Conservation (phyloP, 2,113 vertebrate genomes). For the Hymenochirus boettgeri region DNA sequence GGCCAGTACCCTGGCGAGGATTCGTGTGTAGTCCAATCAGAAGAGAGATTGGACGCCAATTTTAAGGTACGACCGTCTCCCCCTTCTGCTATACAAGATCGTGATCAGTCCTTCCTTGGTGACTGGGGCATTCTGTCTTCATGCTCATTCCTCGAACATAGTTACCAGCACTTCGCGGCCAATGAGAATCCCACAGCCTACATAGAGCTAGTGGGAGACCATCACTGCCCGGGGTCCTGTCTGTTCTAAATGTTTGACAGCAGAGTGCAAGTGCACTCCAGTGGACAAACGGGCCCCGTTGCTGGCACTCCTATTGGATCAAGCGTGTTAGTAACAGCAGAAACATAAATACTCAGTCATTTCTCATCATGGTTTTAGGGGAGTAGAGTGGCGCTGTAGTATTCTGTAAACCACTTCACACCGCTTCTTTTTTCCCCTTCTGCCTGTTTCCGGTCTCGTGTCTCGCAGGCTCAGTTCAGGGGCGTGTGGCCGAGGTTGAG, state of each 20-base stretch:
- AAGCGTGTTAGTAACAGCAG: slow-evolving; percentile 14
- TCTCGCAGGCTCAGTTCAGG: background rate
- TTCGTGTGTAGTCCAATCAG: background rate
- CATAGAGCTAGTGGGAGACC: slow-evolving; percentile 15
- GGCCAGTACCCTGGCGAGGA: background rate
- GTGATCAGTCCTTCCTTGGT: background rate
- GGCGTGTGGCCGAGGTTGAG: background rate
- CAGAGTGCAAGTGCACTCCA: background rate
- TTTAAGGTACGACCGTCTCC: background rate
- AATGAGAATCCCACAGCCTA: background rate
- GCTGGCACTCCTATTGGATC: background rate
- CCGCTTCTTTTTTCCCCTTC: background rate
- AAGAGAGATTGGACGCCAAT: background rate
- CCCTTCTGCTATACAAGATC: background rate
- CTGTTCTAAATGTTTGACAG: too few species aligned
- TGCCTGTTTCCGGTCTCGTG: background rate
- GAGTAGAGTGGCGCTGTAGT: background rate
- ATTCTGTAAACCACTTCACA: background rate
- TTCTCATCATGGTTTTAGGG: background rate
- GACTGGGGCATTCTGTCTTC: background rate
- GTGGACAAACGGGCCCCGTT: background rate
- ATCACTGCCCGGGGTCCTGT: slow-evolving; percentile 9
- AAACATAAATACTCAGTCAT: background rate
- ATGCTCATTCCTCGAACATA: background rate
- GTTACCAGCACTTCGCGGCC: background rate